These are phyloP conservation scores for Mystacides longicornis DNA, from an alignment of 2,888 invertebrate genomes.

Conservation along the genomic window DNA sequence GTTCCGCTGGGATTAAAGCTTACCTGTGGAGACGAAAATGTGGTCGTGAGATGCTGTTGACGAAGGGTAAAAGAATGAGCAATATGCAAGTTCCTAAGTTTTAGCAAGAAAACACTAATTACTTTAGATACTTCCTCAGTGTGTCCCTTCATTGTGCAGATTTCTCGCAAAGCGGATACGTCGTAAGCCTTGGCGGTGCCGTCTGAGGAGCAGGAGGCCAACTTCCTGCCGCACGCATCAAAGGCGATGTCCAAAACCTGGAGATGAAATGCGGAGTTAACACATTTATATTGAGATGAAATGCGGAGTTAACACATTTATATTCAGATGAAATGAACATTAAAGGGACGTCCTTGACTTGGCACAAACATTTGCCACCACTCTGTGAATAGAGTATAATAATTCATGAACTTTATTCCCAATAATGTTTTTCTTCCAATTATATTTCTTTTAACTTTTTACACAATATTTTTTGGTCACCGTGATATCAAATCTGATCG, in stretches of 20 bases:
- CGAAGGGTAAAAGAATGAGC: background rate
- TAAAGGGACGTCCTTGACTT: too few relatives aligned
- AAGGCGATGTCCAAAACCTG: slow-evolving; percentile 68
- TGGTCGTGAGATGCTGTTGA: background rate
- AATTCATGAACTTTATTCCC: too few relatives aligned
- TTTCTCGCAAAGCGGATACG: slow-evolving; percentile 46
- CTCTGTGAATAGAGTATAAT: too few relatives aligned
- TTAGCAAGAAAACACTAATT: background rate
- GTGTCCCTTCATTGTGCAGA: slow-evolving; percentile 54
- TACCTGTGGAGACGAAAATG: slow-evolving; percentile 41
- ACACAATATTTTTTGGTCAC: too few relatives aligned
- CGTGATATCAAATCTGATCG: too few relatives aligned
- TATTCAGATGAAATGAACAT: background rate
- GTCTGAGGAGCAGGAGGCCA: slow-evolving; percentile 72
- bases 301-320: background rate
- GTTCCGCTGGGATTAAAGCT: slow-evolving; percentile 75
- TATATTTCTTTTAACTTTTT: too few relatives aligned
- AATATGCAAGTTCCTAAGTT: background rate
- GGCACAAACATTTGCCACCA: too few relatives aligned
- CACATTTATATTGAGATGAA: background rate
- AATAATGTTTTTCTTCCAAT: too few relatives aligned
- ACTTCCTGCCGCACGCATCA: slow-evolving; percentile 62
- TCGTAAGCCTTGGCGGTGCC: slow-evolving; percentile 67
- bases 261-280: background rate
- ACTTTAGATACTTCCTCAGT: slow-evolving; percentile 63